A percentile compares a stretch with the other conserved stretches of the same genome.
phyloP scores from a whole-genome alignment of 2,113 vertebrate genomes.

The Lanius collurio region DNA sequence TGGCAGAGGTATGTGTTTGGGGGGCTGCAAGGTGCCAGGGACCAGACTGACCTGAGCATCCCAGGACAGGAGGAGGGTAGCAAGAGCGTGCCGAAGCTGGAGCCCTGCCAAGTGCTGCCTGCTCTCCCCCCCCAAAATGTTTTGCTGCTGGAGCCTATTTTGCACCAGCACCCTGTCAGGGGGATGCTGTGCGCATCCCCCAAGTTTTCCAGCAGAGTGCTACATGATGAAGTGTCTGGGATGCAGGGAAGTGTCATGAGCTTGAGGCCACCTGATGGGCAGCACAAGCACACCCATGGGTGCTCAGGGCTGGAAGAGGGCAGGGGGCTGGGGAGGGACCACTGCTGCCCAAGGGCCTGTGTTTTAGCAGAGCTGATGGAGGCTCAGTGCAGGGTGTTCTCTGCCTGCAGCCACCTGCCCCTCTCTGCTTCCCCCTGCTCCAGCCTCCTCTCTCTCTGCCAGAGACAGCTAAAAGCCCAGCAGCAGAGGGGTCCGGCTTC shows the following conservation, averaged over 20 bases:
- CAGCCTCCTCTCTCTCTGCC: slow-evolving; percentile 17
- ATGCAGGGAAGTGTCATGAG: rapidly evolving
- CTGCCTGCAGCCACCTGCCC: background rate
- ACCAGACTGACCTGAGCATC: background rate
- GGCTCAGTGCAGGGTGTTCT: background rate
- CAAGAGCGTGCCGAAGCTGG: background rate
- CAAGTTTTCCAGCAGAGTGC: background rate
- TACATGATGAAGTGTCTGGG: rapidly evolving
- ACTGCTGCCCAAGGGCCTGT: rapidly evolving
- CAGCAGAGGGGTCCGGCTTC: background rate
- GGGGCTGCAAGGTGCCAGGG: background rate
- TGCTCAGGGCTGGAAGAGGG: background rate
- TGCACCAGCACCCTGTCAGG: background rate
- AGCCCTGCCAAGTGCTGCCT: background rate
- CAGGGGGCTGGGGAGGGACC: background rate
- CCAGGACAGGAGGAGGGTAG: background rate
- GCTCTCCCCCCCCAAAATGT: background rate
- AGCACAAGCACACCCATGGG: rapidly evolving
- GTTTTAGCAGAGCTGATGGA: background rate
- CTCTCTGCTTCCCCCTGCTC: background rate
- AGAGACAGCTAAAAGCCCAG: slow-evolving; percentile 60
- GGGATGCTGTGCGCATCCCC: background rate
- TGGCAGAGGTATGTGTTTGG: background rate
- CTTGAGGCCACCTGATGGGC: background rate
- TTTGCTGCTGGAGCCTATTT: background rate